Evolutionary conservation across 1,140 invertebrate species (phyloP), one percentile per base, ranked within the genome.

Genomic region (Oreohelix idahoensis): DNA sequence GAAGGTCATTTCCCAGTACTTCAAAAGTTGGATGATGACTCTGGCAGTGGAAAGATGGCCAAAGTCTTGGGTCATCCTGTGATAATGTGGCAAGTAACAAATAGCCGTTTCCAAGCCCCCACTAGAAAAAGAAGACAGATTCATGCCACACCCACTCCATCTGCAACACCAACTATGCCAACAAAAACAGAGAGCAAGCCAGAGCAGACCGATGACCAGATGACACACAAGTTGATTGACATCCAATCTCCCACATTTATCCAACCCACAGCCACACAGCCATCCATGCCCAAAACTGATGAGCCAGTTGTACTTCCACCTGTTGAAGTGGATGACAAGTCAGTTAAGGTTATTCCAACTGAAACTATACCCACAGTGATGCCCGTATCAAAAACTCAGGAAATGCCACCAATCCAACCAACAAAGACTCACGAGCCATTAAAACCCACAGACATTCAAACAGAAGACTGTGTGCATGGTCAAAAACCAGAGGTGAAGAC

Each of bases 11-110:
- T 93, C 84, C 93, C 94, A 32, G 89, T 94, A 23, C 92, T 96
- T 17, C 93, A 94, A 32, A 94, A 94, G 66, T 89, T 96, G 17
- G 94, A 95, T 63, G 93, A 94, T 35, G 93, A 94, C 83, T 94
- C 95, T 0, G 93, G 93, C 26, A 95, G 95, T 87, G 95, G 95
- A 0, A 94, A 94, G 0, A 90, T 96, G 38, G 93, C 94, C 20
- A 93, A 94, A 86, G 91, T 94, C 23, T 86, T 96, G 63, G 93
- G 94, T 45, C 91, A 95, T 83, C 94, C 95, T 8, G 94, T 96
- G 0, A 90, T 95, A 45, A 94, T 94, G 0, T 96, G 95, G 95
- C 93, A 94, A 80, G 93, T 96, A 15, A 74, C 92, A 91, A 75
- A 92, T 92, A 87, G 91, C 92, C 78, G 92, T 89, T 81, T 93